These are phyloP conservation scores for Drosophila neotestacea DNA, from an alignment of 2,888 invertebrate species.

Conservation along the genomic window DNA sequence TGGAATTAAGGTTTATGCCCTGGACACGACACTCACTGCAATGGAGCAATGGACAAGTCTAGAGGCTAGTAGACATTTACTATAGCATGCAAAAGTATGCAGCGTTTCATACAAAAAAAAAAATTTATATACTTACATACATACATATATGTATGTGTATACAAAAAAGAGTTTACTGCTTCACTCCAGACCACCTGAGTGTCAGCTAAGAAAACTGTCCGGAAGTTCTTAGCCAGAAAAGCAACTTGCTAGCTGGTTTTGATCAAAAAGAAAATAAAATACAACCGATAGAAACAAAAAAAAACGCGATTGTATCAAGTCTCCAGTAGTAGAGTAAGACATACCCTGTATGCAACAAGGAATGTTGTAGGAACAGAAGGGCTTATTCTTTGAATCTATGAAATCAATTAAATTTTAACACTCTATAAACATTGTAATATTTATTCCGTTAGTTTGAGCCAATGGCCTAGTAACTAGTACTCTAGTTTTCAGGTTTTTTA, in stretches of 20 bases:
- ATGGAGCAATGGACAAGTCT: conserved; percentile 8
- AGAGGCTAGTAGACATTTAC: conserved; percentile 11
- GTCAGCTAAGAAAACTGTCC: conserved; percentile 20
- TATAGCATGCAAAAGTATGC: conserved; percentile 15
- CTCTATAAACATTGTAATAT: too few species aligned
- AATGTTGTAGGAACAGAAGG: too few species aligned
- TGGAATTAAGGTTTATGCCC: conserved; percentile 63
- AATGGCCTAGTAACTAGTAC: too few species aligned
- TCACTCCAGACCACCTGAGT: conserved; percentile 20
- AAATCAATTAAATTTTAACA: too few species aligned
- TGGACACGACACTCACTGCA: conserved; percentile 50
- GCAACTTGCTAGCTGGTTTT: conserved; percentile 12
- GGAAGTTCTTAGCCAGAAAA: conserved; percentile 33
- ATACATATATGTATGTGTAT: too few species aligned
- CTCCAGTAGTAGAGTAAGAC: neutral
- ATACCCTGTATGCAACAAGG: too few species aligned
- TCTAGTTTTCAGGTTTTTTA: too few species aligned
- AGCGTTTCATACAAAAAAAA: conserved; percentile 1
- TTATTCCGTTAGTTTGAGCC: too few species aligned
- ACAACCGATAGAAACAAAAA: neutral
- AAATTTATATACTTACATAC: too few species aligned
- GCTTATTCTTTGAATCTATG: too few species aligned
- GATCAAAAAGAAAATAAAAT: neutral
- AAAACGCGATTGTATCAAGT: conserved; percentile 5
- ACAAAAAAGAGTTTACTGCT: conserved; percentile 10